Evolutionary conservation across 2,113 vertebrate species (phyloP).

Genomic region (human): GRCh38 chr1:170316001-170316500

Average conservation of each 20-base stretch:
- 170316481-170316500: background rate
- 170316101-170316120: background rate
- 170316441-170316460: background rate
- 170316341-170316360: background rate
- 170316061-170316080: background rate
- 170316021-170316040: background rate
- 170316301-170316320: background rate
- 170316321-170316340: slow-evolving; percentile 1
- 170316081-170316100: background rate
- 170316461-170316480: background rate
- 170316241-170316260: background rate
- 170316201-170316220: background rate
- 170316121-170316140: background rate
- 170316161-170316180: background rate
- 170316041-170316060: background rate
- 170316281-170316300: background rate
- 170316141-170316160: background rate
- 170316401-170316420: background rate
- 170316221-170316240: background rate
- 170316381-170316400: accelerated
- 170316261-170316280: background rate
- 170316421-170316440: background rate
- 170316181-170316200: background rate
- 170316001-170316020: background rate
- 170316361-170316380: background rate